Evolutionary conservation across 2,113 vertebrate genomes (phyloP), one percentile per base, ranked within the genome.

Genomic region (Gadus macrocephalus): DNA sequence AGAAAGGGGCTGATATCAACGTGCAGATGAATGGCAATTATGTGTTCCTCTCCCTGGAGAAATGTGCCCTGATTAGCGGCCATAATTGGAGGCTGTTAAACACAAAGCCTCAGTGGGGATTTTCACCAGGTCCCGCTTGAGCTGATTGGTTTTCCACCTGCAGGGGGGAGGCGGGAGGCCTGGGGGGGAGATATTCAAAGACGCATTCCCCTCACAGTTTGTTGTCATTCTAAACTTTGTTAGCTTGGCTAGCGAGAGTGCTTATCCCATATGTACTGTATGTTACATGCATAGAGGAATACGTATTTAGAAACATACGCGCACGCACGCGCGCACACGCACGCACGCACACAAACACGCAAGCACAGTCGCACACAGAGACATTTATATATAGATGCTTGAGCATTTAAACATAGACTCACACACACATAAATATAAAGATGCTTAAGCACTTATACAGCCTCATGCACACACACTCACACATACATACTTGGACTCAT

Each of bases 41-140:
- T 86, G 85, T 78, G 78, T 83, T 73, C 66, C 62, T 64, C 59
- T 89, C 87, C 81, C 78, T 1, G 49, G 87, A 87, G 89, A 87
- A 90, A 89, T 90, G 78, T 86, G 78, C 81, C 80, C 87, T 84
- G 87, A 90, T 90, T 89, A 90, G 85, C 83, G 80, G 8, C 3
- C 75, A 87, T 90, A 90, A 89, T 89, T 89, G 80, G 74, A 81
- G 78, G 71, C 80, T 84, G 76, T 85, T 88, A 81, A 80, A 86
- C 83, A 88, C 85, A 87, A 87, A 84, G 62, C 70, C 83, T 68
- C 64, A 75, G 49, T 70, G 65, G 79, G 79, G 77, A 81, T 73
- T 81, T 80, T 74, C 35, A 75, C 58, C 73, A 4, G 58, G 59
- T 74, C 76, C 28, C 59, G 38, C 71, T 69, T 76, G 28, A 27